These are phyloP conservation scores for Rhinogobius similis DNA, from an alignment of 2,113 vertebrate genomes.

Conservation along the genomic window DNA sequence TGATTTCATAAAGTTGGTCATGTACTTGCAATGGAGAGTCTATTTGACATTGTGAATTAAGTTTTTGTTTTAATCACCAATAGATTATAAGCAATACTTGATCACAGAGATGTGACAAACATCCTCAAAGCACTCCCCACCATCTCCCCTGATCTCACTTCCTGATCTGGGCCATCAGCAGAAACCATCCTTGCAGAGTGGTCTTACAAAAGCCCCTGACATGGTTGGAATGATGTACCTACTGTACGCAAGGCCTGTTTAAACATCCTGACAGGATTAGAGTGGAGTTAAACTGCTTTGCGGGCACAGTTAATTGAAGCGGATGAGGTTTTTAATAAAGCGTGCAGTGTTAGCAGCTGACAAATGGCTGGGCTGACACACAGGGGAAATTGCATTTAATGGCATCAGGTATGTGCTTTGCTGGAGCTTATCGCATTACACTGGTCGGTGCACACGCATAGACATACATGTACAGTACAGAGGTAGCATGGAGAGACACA, in stretches of 20 bases:
- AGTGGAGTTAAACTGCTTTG: constrained; percentile 80
- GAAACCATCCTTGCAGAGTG: neutral
- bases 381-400: constrained; percentile 80
- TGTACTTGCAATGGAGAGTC: too few species aligned
- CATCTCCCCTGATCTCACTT: neutral
- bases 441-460: constrained; percentile 62
- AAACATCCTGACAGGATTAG: constrained; percentile 80
- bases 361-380: constrained; percentile 77
- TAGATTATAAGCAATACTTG: neutral
- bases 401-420: constrained; percentile 81
- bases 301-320: constrained; percentile 80
- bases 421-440: constrained; percentile 76
- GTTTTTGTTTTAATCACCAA: too few species aligned
- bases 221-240: constrained; percentile 63
- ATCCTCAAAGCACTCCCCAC: neutral
- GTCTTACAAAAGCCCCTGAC: constrained; percentile 24
- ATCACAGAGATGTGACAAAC: neutral
- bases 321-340: constrained; percentile 83
- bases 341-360: constrained; percentile 81
- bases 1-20: too few species aligned
- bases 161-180: neutral
- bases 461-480: constrained; percentile 17
- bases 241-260: constrained; percentile 69
- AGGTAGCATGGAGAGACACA: constrained; percentile 24
- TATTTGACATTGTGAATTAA: too few species aligned